Percentiles rank a stretch among this genome's conserved stretches.
Conservation (phyloP, 2,888 invertebrate genomes). For the Malachius bipustulatus region DNA sequence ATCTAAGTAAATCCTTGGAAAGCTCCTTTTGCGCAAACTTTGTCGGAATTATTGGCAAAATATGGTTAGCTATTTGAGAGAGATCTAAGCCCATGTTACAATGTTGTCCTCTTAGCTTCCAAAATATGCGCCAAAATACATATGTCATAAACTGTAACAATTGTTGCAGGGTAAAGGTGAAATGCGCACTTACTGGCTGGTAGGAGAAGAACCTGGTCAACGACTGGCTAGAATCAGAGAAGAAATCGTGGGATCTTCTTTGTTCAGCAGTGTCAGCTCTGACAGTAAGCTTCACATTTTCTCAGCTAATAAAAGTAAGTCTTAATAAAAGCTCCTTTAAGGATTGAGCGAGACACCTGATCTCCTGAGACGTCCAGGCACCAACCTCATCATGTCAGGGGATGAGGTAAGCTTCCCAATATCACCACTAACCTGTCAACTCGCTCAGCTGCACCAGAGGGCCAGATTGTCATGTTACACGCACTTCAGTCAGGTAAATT, state of each 20-base stretch:
- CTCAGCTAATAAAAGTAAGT: no score
- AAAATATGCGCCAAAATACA: no score
- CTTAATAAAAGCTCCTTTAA: constrained; percentile 16
- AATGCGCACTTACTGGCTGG: constrained; percentile 62
- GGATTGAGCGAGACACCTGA: constrained; percentile 40
- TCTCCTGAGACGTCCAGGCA: constrained; percentile 36
- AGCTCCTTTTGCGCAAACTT: no score
- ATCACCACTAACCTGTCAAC: constrained; percentile 26
- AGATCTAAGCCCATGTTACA: no score
- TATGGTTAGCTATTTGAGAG: no score
- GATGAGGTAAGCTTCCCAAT: constrained; percentile 16
- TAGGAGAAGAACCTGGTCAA: constrained; percentile 44
- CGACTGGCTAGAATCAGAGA: constrained; percentile 36
- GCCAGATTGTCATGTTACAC: constrained; percentile 33
- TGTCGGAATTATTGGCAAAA: no score
- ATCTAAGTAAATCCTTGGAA: no score
- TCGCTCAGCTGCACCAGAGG: constrained; percentile 34
- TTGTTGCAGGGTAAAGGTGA: constrained; percentile 56
- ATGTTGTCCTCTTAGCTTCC: no score
- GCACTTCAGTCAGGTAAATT: constrained; percentile 29
- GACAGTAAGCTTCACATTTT: constrained; percentile 30
- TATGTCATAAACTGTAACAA: no score
- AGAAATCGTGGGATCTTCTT: constrained; percentile 35
- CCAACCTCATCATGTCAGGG: constrained; percentile 24
- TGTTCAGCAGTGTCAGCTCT: constrained; percentile 36